These are phyloP conservation scores for Elaphurus davidianus DNA, from an alignment of 2,113 vertebrate species.

Conservation along the genomic window DNA sequence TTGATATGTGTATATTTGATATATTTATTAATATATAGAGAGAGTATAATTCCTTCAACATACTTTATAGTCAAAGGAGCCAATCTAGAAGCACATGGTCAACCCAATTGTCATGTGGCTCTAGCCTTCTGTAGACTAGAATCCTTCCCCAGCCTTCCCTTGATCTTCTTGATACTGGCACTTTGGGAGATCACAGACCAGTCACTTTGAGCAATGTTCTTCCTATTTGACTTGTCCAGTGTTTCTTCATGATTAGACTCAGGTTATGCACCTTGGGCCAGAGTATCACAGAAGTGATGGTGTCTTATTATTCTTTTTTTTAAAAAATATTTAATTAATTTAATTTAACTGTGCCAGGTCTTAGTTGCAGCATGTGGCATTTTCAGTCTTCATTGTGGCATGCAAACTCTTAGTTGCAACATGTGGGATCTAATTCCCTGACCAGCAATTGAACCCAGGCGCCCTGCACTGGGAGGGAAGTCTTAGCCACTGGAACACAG, in stretches of 20 bases:
- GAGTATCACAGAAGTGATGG: not conserved
- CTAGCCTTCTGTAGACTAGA: not conserved
- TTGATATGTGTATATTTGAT: not conserved
- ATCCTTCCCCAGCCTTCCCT: no score
- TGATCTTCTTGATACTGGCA: not conserved
- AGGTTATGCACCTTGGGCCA: not conserved
- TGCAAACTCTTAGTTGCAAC: no score
- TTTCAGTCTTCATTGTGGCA: no score
- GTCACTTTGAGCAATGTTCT: not conserved
- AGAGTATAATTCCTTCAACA: not conserved
- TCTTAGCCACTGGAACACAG: not conserved
- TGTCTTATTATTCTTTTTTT: not conserved
- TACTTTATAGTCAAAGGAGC: not conserved
- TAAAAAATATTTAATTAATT: not conserved
- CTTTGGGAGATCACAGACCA: not conserved
- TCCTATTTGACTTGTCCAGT: not conserved
- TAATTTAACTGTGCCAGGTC: not conserved
- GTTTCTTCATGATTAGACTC: not conserved
- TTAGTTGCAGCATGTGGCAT: not conserved
- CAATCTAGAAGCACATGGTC: not conserved
- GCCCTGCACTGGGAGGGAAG: not conserved
- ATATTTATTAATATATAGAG: not conserved
- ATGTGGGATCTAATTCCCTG: not conserved
- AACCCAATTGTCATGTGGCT: rapidly evolving
- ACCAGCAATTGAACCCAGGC: not conserved